A percentile compares a stretch with the other conserved stretches of the same genome.
Evolutionary conservation across 2,113 vertebrate species (phyloP).

Genomic region (Neofelis nebulosa): DNA sequence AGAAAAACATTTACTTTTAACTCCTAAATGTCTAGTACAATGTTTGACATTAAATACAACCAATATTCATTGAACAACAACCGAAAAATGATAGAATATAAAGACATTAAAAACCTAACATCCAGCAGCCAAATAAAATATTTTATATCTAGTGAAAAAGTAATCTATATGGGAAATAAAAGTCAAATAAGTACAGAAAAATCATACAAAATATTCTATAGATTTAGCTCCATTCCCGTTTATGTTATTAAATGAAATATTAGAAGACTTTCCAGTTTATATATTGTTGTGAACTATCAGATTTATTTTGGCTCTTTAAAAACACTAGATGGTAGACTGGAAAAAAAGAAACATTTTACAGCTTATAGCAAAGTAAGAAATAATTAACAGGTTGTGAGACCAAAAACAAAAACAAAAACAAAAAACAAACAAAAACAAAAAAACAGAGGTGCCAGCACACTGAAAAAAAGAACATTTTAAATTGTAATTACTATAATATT

Average conservation of each 20-base stretch:
- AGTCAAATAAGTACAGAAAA: background rate
- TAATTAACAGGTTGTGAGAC: background rate
- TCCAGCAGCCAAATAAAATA: background rate
- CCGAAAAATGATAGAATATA: background rate
- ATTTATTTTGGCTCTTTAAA: background rate
- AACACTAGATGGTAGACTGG: background rate
- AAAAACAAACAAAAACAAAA: background rate
- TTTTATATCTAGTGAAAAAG: background rate
- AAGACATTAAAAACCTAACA: background rate
- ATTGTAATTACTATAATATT: slow-evolving; percentile 44
- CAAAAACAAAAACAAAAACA: background rate
- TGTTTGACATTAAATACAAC: background rate
- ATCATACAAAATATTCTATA: background rate
- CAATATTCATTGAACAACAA: background rate
- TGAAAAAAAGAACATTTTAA: slow-evolving; percentile 46
- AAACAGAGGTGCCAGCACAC: background rate
- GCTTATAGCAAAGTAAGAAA: background rate
- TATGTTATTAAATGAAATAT: background rate
- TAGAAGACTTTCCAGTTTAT: background rate
- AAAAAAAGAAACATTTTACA: slow-evolving; percentile 37
- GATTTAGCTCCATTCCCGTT: background rate
- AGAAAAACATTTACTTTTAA: background rate
- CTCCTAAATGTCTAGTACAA: background rate
- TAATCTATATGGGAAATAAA: background rate
- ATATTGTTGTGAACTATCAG: background rate